Conservation (phyloP, 2,113 vertebrate species). For the Catharus minimus region DNA sequence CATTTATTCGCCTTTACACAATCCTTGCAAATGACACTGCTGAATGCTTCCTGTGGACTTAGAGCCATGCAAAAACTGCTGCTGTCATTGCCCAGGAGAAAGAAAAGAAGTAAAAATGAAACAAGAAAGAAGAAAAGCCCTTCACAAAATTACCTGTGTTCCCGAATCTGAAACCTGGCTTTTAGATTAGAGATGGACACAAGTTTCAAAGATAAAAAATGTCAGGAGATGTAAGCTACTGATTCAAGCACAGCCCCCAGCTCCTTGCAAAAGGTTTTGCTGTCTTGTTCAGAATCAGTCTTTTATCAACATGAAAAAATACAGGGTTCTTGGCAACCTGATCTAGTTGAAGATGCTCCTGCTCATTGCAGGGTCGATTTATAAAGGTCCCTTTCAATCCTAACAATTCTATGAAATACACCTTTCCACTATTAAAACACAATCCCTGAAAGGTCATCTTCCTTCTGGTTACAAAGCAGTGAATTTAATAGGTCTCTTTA, state of each 20-base stretch:
- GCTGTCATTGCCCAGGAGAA: background rate
- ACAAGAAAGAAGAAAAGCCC: background rate
- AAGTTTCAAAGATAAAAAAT: background rate
- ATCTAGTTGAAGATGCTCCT: background rate
- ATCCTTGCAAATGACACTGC: background rate
- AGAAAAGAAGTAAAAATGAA: background rate
- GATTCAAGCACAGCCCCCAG: background rate
- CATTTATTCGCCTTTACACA: background rate
- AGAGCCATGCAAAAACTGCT: accelerated
- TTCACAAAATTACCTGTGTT: background rate
- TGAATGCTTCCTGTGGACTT: background rate
- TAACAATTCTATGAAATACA: background rate
- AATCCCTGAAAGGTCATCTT: background rate
- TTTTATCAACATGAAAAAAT: background rate
- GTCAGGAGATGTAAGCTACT: background rate
- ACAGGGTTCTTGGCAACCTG: background rate
- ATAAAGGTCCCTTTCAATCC: background rate
- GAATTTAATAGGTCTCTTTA: background rate
- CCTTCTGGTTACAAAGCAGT: background rate
- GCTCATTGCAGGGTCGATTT: background rate
- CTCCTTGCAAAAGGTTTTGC: background rate
- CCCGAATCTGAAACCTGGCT: background rate
- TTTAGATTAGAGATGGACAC: background rate
- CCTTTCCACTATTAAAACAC: background rate
- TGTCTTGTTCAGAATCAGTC: background rate